phyloP scores from a whole-genome alignment of 2,797 vertebrate species.

The Dermochelys coriacea region DNA sequence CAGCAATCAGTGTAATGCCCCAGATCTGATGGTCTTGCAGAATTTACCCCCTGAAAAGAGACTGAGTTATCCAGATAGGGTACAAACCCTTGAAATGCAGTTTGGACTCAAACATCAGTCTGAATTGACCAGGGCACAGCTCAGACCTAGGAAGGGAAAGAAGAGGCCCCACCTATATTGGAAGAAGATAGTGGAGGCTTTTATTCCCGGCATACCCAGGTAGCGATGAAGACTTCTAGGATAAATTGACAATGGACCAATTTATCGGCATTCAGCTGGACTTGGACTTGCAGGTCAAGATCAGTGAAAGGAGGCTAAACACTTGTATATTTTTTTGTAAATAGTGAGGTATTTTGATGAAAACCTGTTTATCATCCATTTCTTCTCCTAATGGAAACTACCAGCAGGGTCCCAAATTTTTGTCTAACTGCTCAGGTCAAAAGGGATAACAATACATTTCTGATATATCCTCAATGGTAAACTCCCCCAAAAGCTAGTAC shows the following conservation, averaged over 20 bases:
- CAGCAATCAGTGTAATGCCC: neutral
- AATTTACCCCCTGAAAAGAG: neutral
- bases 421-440: neutral
- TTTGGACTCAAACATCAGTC: neutral
- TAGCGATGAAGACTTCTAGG: neutral
- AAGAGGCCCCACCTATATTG: neutral
- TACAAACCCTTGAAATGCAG: neutral
- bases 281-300: neutral
- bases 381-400: neutral
- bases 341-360: neutral
- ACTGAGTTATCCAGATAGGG: neutral
- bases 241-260: neutral
- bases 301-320: neutral
- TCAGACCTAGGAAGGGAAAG: neutral
- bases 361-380: neutral
- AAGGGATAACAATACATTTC: neutral
- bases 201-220: neutral
- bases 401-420: neutral
- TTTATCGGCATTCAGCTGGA: neutral
- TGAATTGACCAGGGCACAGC: neutral
- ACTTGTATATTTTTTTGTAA: neutral
- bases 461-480: slow-evolving; percentile 11
- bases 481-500: slow-evolving; percentile 45
- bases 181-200: neutral
- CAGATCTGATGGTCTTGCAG: neutral